A percentile compares a stretch with the other conserved stretches of the same genome.
These are phyloP conservation scores for Dendrolimus kikuchii DNA, from an alignment of 1,140 invertebrate genomes.

Conservation along the genomic window DNA sequence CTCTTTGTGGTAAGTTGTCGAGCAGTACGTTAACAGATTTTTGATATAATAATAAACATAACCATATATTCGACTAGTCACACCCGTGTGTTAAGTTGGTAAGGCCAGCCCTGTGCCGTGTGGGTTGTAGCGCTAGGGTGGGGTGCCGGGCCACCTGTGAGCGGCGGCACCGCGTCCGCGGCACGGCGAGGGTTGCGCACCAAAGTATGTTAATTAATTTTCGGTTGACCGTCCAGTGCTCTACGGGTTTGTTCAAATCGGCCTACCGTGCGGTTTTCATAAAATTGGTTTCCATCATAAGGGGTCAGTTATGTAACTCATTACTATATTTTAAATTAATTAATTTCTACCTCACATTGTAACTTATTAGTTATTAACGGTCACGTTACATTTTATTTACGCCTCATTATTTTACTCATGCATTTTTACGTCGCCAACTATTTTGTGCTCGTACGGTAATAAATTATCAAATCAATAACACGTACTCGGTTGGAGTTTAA, in stretches of 20 bases:
- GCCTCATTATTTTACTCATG: neutral
- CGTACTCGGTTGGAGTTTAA: conserved; percentile 22
- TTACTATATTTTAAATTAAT: neutral
- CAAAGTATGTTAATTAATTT: conserved; percentile 72
- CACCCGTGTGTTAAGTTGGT: neutral
- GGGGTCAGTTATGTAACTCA: conserved; percentile 34
- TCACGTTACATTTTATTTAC: neutral
- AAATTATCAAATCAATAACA: conserved; percentile 28
- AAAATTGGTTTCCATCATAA: conserved; percentile 50
- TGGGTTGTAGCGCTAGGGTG: conserved; percentile 22
- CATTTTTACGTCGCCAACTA: conserved; percentile 1
- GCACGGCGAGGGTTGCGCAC: conserved; percentile 42
- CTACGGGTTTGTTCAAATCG: conserved; percentile 47
- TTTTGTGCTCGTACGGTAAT: conserved; percentile 3
- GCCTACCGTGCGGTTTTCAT: conserved; percentile 53
- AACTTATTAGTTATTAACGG: too few relatives aligned
- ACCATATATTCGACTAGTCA: neutral
- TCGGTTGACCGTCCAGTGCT: conserved; percentile 55
- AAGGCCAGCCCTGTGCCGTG: conserved; percentile 9
- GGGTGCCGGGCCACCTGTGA: conserved; percentile 43
- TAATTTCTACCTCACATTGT: too few relatives aligned
- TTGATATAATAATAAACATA: neutral
- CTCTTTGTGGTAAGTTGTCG: too few relatives aligned
- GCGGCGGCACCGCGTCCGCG: conserved; percentile 12
- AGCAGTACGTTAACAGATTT: too few relatives aligned